phyloP scores from a whole-genome alignment of 2,113 vertebrate genomes.

The Dunckerocampus dactyliophorus region DNA sequence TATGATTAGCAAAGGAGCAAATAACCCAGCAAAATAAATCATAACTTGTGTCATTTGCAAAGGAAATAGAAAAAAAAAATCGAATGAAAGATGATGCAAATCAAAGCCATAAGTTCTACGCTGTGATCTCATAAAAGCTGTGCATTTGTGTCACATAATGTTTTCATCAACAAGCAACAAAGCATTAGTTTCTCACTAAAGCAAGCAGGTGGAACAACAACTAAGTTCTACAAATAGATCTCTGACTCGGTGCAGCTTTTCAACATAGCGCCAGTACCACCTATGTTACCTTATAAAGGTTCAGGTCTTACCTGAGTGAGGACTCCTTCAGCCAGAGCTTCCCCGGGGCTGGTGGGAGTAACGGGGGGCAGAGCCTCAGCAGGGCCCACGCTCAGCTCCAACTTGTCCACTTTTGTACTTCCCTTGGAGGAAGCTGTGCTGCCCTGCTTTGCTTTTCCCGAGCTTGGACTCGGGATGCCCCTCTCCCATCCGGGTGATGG shows the following conservation, averaged over 20 bases:
- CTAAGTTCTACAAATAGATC: no score
- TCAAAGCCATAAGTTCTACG: constrained; percentile 47
- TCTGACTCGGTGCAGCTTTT: constrained; percentile 61
- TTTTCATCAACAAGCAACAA: constrained; percentile 33
- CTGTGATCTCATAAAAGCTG: constrained; percentile 39
- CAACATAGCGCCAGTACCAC: constrained; percentile 15
- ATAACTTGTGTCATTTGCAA: constrained; percentile 16
- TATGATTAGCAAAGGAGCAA: constrained; percentile 41
- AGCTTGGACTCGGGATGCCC: constrained; percentile 45
- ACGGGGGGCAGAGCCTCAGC: constrained; percentile 75
- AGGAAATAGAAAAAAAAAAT: constrained; percentile 36
- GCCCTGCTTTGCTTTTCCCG: constrained; percentile 56
- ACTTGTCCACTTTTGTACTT: constrained; percentile 72
- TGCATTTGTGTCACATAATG: constrained; percentile 24
- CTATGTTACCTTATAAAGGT: no score
- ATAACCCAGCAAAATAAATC: constrained; percentile 14
- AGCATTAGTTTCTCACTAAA: constrained; percentile 41
- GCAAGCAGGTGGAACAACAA: constrained; percentile 37
- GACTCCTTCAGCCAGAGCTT: constrained; percentile 89
- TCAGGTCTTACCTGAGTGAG: constrained; percentile 84
- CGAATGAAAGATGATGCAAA: constrained; percentile 11
- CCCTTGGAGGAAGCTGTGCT: constrained; percentile 55
- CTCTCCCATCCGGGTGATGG: constrained; percentile 75
- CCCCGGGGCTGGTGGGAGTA: constrained; percentile 88
- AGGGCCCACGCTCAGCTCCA: constrained; percentile 80